Conservation (phyloP, 2,797 vertebrate genomes). For the Clarias fuscus region DNA sequence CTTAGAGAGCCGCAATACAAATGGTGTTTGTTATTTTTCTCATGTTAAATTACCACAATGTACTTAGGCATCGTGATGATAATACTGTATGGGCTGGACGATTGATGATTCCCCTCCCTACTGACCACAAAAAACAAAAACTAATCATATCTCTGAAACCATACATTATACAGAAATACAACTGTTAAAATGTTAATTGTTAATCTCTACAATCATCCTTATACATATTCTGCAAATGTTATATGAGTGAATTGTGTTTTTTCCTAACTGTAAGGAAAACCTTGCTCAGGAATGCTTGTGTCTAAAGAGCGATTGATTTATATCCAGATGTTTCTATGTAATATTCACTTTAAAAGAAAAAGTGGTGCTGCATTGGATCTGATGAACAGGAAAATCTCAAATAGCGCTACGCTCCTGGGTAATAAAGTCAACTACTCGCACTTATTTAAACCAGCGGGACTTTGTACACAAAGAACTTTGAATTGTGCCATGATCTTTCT, state of each 20-base stretch:
- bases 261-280: not conserved
- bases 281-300: not conserved
- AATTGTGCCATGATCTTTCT: not conserved
- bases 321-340: not conserved
- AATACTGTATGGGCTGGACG: too few species aligned
- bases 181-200: not conserved
- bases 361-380: not conserved
- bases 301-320: not conserved
- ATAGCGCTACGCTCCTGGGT: not conserved
- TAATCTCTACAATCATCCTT: not conserved
- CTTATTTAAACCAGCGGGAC: not conserved
- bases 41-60: too few species aligned
- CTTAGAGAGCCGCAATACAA: too few species aligned
- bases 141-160: not conserved
- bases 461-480: not conserved
- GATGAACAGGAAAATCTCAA: not conserved
- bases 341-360: not conserved
- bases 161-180: not conserved
- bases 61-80: too few species aligned
- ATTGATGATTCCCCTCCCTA: too few species aligned
- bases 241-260: not conserved
- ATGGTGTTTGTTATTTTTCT: too few species aligned
- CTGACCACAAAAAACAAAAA: not conserved
- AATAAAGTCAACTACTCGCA: not conserved
- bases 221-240: not conserved